Conservation (phyloP, 2,888 invertebrate genomes). For the Sphaeridia pumilis region DNA sequence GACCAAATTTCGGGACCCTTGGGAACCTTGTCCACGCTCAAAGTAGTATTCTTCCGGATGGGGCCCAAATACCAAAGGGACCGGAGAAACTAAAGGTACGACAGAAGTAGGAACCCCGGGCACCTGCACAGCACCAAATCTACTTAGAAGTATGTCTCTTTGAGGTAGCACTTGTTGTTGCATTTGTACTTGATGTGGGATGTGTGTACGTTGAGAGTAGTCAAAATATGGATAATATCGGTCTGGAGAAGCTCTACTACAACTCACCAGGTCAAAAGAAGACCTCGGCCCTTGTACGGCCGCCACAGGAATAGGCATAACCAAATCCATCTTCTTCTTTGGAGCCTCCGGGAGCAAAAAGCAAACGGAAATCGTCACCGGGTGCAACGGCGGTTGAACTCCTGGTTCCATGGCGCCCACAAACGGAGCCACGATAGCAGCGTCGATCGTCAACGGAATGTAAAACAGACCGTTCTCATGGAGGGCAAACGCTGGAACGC, state of each 20-base stretch:
- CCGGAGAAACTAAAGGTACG: neutral
- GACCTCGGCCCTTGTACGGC: no score
- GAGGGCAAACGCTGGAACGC: conserved; percentile 77
- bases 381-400: conserved; percentile 57
- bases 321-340: neutral
- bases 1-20: no score
- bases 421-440: conserved; percentile 57
- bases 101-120: no score
- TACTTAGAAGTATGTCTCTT: no score
- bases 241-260: no score
- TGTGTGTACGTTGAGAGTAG: neutral
- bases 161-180: no score
- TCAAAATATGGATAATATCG: neutral
- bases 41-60: no score
- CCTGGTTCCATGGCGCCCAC: conserved; percentile 46
- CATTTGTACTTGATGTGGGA: neutral
- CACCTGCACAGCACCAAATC: no score
- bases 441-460: conserved; percentile 71
- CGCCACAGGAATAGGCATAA: neutral
- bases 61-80: neutral
- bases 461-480: conserved; percentile 82
- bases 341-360: conserved; percentile 26
- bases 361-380: conserved; percentile 71
- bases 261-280: no score
- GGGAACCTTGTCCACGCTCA: no score